Conservation (phyloP, 2,113 vertebrate species). For the Rhea pennata region DNA sequence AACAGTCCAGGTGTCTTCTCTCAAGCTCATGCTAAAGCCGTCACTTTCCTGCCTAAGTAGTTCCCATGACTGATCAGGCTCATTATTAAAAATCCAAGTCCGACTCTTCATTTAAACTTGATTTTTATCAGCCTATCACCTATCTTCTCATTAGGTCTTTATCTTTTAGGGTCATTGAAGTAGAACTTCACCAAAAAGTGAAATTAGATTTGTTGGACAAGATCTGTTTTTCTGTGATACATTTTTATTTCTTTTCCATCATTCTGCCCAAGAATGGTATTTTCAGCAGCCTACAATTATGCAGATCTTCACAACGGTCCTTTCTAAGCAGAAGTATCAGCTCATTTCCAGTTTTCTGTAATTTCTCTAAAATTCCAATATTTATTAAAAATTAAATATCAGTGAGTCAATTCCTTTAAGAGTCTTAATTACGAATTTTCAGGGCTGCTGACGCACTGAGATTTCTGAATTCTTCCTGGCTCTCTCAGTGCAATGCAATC, state of each 20-base stretch:
- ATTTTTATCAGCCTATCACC: not conserved
- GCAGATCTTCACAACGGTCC: not conserved
- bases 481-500: conserved; percentile 29
- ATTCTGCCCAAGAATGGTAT: not conserved
- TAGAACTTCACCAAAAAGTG: not conserved
- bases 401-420: not conserved
- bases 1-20: conserved; percentile 2
- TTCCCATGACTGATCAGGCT: not conserved
- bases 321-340: not conserved
- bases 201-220: not conserved
- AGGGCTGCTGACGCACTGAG: conserved; percentile 40
- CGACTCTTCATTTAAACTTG: not conserved
- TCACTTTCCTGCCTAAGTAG: not conserved
- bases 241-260: not conserved
- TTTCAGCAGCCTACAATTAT: not conserved
- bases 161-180: not conserved
- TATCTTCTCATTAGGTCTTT: not conserved
- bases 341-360: not conserved
- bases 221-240: not conserved
- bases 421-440: conserved; percentile 2
- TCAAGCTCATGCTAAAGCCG: not conserved
- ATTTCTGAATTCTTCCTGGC: conserved; percentile 50
- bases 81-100: not conserved
- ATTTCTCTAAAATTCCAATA: not conserved
- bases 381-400: not conserved